Percentiles rank a stretch among this genome's conserved stretches.
Evolutionary conservation across 2,888 invertebrate species (phyloP).

Genomic region (Caenorhabditis wallacei): DNA sequence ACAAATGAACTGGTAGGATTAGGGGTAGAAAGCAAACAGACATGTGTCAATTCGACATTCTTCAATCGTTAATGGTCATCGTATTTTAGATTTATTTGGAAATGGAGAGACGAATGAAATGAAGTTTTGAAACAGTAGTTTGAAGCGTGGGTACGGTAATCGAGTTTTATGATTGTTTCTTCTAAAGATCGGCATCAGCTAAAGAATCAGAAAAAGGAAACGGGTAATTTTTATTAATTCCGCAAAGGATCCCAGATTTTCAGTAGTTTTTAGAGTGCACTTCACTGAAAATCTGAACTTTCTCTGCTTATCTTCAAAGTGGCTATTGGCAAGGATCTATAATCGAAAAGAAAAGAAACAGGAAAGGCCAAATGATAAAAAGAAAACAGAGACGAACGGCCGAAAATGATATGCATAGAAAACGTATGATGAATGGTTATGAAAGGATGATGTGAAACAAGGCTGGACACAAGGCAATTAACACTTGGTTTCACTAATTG

Average conservation of each 20-base stretch:
- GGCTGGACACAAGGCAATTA: conserved; percentile 46
- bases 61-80: conserved; percentile 33
- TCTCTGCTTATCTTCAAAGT: no score
- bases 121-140: background rate
- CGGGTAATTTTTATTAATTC: no score
- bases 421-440: conserved; percentile 33
- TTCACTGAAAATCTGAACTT: no score
- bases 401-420: conserved; percentile 30
- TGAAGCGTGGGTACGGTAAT: no score
- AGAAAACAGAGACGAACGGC: conserved; percentile 2
- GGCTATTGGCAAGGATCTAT: no score
- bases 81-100: conserved; percentile 8
- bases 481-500: conserved; percentile 53
- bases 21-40: conserved; percentile 7
- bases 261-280: no score
- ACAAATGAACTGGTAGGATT: conserved; percentile 36
- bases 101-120: background rate
- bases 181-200: background rate
- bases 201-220: no score
- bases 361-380: background rate
- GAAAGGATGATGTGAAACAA: conserved; percentile 25
- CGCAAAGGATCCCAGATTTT: no score
- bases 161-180: no score
- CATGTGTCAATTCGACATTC: conserved; percentile 1
- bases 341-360: background rate